Base-by-base conservation (phyloP, 2,113 vertebrate species). In the Rhabdornis inornatus region DNA sequence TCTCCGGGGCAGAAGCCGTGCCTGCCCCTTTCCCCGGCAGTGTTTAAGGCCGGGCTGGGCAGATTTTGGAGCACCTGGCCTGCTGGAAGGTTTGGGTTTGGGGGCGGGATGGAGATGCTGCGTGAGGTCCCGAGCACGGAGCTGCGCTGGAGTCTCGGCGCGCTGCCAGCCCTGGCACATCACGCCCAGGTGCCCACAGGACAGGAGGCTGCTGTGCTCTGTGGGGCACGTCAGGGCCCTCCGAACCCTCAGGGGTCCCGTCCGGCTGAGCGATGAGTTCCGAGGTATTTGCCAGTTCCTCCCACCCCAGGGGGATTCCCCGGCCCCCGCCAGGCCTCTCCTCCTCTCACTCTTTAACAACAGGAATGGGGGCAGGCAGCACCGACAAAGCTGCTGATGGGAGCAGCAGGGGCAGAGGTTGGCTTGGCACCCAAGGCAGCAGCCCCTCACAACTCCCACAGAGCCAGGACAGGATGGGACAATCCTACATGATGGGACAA, bases 281-380 rank as follows among this genome's bases (percentile, higher is more conserved):
- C 3, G 44, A 95, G 72, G 49, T 77, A 96, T 95, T 87, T 60
- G 88, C 80, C 95, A 95, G 97, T 97, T 97, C 95, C 96, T 92
- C 70, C 60, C 33, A 35, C 28, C 86, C 24, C 55, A 2, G 64
- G 27, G 78, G 72, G n/a, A 61, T 60, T 81, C 65, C 35, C 77
- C 5, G 5, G 5, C 23, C 20, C 27, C 11, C 4, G 11, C 37
- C 72, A 27, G 35, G 52, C 24, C 52, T 33, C 6, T 19, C 22
- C 28, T 6, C 3, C 59, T 44, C 60, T 74, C 33, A 22, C 3
- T 10, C 44, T 60, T 65, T 18, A 22, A 22, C 68, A 42, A 52
- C 50, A 42, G 55, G 35, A 39, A 18, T 25, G 15, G 68, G 68
- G 10, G 17, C 33, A 2, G 45, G 10, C 22, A 57, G 23, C 52